Evolutionary conservation across 2,888 invertebrate genomes (phyloP).

Genomic region (Andrena marginata): DNA sequence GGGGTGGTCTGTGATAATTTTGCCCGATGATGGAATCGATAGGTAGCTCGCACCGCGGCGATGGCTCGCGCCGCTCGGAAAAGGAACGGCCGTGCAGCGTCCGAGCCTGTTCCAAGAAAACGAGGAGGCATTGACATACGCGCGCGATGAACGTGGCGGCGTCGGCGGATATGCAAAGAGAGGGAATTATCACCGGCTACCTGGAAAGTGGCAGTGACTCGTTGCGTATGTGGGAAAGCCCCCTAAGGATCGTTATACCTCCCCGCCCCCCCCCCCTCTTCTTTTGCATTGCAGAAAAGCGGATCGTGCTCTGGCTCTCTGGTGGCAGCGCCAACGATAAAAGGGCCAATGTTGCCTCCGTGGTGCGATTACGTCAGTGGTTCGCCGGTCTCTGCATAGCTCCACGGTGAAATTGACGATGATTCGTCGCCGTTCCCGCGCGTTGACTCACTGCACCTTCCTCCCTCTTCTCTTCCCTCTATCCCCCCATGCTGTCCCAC

Average conservation of each 20-base stretch:
- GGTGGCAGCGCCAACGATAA: constrained; percentile 44
- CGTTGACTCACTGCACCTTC: constrained; percentile 60
- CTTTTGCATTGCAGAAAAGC: constrained; percentile 64
- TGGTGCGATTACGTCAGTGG: constrained; percentile 64
- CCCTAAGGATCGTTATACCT: constrained; percentile 54
- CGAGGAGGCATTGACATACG: constrained; percentile 47
- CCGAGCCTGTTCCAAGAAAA: constrained; percentile 44
- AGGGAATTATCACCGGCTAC: constrained; percentile 63
- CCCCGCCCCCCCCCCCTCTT: constrained; percentile 35
- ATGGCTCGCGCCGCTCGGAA: not conserved
- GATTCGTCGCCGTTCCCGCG: constrained; percentile 63
- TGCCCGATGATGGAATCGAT: constrained; percentile 13
- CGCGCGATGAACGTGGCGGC: constrained; percentile 14
- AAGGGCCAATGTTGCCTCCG: constrained; percentile 56
- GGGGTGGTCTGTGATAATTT: not conserved
- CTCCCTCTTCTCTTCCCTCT: not conserved
- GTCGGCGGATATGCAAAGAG: constrained; percentile 60
- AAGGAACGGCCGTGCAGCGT: not conserved
- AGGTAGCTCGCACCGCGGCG: not conserved
- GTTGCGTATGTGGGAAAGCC: constrained; percentile 64
- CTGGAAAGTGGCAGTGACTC: constrained; percentile 59
- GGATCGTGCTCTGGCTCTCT: constrained; percentile 40
- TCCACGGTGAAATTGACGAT: constrained; percentile 63
- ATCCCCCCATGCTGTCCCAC: not conserved
- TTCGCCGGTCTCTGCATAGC: constrained; percentile 58